Percentiles rank a stretch among this genome's conserved stretches.
phyloP scores from a whole-genome alignment of 2,797 vertebrate genomes.

The Tolypeutes matacus region DNA sequence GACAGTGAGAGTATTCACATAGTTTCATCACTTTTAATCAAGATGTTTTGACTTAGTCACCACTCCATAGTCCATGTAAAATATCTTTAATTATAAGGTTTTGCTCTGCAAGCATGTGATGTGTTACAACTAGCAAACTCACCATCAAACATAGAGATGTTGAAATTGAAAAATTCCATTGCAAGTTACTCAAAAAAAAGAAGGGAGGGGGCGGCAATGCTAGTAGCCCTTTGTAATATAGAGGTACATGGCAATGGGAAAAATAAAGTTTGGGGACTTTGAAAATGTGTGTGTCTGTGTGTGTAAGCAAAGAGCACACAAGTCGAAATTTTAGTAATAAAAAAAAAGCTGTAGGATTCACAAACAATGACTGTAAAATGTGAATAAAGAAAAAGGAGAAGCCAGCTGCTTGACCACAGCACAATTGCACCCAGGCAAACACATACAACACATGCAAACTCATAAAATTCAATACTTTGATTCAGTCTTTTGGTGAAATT shows the following conservation, averaged over 20 bases:
- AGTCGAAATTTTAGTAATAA: neutral
- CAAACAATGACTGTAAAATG: neutral
- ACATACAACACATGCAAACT: neutral
- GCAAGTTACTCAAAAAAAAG: neutral
- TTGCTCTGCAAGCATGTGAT: neutral
- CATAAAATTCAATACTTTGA: neutral
- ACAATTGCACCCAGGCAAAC: neutral
- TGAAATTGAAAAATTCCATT: neutral
- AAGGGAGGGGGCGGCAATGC: neutral
- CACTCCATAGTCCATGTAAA: neutral
- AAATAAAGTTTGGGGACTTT: neutral
- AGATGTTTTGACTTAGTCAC: too few relatives aligned
- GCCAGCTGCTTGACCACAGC: neutral
- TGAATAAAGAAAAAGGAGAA: neutral
- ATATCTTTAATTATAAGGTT: neutral
- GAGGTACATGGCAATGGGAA: neutral
- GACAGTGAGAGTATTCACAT: too few relatives aligned
- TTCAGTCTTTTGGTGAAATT: constrained; percentile 1
- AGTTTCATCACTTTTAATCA: neutral
- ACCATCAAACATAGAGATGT: neutral
- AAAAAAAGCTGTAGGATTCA: neutral
- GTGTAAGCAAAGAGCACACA: neutral
- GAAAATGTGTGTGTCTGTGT: neutral
- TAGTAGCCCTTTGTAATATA: neutral
- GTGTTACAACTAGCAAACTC: neutral